These are phyloP conservation scores for Spicauda simplicius DNA, from an alignment of 2,888 invertebrate species.

Conservation along the genomic window DNA sequence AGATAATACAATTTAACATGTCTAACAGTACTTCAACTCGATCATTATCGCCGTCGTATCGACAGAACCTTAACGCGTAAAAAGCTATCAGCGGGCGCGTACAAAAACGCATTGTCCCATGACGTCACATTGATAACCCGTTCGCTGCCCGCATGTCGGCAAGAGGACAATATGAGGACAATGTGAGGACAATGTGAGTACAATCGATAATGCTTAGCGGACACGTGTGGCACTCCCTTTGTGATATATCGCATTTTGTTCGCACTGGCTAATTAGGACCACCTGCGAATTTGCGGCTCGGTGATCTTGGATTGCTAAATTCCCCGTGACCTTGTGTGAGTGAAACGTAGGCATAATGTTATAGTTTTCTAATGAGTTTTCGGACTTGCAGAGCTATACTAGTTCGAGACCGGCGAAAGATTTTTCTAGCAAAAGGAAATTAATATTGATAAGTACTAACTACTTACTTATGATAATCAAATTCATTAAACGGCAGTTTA, in stretches of 20 bases:
- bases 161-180: constrained; percentile 72
- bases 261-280: constrained; percentile 30
- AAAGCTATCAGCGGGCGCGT: constrained; percentile 37
- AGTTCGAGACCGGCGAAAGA: no score
- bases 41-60: constrained; percentile 7
- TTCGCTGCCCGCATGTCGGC: constrained; percentile 71
- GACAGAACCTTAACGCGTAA: constrained; percentile 12
- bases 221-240: constrained; percentile 65
- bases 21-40: no score
- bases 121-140: constrained; percentile 73
- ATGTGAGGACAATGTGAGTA: constrained; percentile 73
- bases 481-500: no score
- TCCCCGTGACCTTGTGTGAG: no score
- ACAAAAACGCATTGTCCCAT: constrained; percentile 70
- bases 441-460: no score
- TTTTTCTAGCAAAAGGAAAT: no score
- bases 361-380: no score
- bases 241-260: constrained; percentile 34
- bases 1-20: no score
- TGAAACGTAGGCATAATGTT: no score
- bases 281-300: constrained; percentile 31
- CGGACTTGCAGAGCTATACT: no score
- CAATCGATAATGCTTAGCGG: constrained; percentile 78
- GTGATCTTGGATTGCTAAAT: constrained; percentile 5
- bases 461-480: no score